Conservation (phyloP, 2,797 vertebrate genomes). For the Arnoldichthys spilopterus region DNA sequence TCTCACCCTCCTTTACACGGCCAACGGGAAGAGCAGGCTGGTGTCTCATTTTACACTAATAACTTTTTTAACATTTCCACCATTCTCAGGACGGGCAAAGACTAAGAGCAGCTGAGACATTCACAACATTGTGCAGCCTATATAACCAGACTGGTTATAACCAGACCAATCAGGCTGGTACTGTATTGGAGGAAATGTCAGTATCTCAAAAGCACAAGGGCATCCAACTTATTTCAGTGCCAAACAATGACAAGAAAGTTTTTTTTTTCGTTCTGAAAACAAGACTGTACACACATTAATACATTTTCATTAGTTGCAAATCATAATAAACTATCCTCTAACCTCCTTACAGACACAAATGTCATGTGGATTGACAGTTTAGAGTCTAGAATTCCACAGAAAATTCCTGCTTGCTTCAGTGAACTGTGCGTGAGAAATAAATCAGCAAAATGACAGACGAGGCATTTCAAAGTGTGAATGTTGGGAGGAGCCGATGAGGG, state of each 20-base stretch:
- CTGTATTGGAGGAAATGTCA: conserved; percentile 19
- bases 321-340: background rate
- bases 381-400: too few relatives aligned
- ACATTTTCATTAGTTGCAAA: background rate
- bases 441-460: too few relatives aligned
- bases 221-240: background rate
- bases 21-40: background rate
- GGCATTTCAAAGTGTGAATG: too few relatives aligned
- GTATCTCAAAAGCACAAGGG: conserved; percentile 18
- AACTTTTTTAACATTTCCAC: background rate
- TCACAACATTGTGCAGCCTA: conserved; percentile 27
- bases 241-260: background rate
- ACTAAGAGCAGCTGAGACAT: background rate
- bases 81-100: too few relatives aligned
- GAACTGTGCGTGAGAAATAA: too few relatives aligned
- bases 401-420: too few relatives aligned
- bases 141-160: too few relatives aligned
- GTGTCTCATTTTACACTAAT: background rate
- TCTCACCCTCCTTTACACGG: too few relatives aligned
- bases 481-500: too few relatives aligned
- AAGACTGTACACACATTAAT: too few relatives aligned
- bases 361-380: background rate
- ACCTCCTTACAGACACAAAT: background rate
- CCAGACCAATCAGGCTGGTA: too few relatives aligned
- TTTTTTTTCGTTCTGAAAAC: background rate